Conservation (phyloP, 2,113 vertebrate species). For the Hydrochoerus hydrochaeris region DNA sequence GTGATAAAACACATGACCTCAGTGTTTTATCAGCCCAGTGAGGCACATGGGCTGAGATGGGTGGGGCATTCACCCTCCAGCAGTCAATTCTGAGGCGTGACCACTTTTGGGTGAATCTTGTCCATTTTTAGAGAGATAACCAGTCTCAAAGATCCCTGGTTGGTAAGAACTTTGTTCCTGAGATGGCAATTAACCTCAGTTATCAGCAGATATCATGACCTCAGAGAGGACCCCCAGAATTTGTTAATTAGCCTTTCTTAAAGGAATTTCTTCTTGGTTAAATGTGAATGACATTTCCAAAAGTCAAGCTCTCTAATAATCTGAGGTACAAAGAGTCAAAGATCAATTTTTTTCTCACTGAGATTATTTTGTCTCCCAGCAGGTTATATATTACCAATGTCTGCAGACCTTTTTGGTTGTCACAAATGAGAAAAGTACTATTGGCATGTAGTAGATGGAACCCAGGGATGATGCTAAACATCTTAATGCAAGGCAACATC, state of each 20-base stretch:
- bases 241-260: not conserved
- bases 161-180: not conserved
- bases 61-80: not conserved
- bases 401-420: not conserved
- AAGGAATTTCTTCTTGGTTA: not conserved
- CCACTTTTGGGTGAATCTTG: not conserved
- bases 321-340: not conserved
- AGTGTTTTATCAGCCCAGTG: too few relatives aligned
- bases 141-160: not conserved
- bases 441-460: not conserved
- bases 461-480: not conserved
- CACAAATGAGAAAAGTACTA: not conserved
- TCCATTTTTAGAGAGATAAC: not conserved
- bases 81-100: not conserved
- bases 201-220: not conserved
- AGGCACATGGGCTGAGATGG: not conserved
- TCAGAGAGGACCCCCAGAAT: not conserved
- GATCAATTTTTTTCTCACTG: not conserved
- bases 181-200: not conserved
- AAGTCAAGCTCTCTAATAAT: not conserved
- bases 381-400: not conserved
- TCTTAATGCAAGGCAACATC: not conserved
- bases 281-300: not conserved
- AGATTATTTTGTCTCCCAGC: not conserved
- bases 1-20: not conserved